A percentile compares a stretch with the other conserved stretches of the same genome.
phyloP scores from a whole-genome alignment of 2,888 invertebrate genomes.

The Muscina levida region DNA sequence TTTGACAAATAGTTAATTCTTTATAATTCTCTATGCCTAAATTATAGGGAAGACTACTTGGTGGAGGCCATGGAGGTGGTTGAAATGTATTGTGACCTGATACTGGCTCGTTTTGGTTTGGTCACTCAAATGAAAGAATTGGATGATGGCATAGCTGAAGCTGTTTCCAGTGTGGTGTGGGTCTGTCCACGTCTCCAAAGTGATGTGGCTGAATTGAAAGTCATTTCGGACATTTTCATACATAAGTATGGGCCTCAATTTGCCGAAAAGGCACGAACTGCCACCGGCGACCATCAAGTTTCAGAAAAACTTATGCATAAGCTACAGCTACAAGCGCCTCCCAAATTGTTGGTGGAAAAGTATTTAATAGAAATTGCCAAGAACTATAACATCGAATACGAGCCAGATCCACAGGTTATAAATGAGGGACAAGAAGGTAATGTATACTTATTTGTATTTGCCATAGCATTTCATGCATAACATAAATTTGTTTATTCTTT shows the following conservation, averaged over 20 bases:
- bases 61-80: conserved; percentile 99
- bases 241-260: conserved; percentile 95
- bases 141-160: conserved; percentile 97
- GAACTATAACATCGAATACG: conserved; percentile 95
- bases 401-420: conserved; percentile 96
- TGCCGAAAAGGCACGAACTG: conserved; percentile 92
- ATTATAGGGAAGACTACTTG: conserved; percentile 94
- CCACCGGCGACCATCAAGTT: conserved; percentile 92
- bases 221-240: conserved; percentile 93
- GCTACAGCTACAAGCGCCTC: conserved; percentile 95
- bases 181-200: conserved; percentile 95
- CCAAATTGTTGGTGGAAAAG: conserved; percentile 96
- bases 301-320: conserved; percentile 96
- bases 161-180: conserved; percentile 96
- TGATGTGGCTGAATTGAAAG: conserved; percentile 88
- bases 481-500: background rate
- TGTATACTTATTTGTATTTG: no score
- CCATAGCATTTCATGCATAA: background rate
- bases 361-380: conserved; percentile 96
- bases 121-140: conserved; percentile 98
- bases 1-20: background rate
- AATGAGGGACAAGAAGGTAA: conserved; percentile 84
- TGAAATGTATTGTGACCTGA: conserved; percentile 99
- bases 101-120: conserved; percentile 97
- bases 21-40: conserved; percentile 8